Base-by-base conservation (phyloP, 1,140 invertebrate genomes). In the Stenopsyche tienmushanensis region DNA sequence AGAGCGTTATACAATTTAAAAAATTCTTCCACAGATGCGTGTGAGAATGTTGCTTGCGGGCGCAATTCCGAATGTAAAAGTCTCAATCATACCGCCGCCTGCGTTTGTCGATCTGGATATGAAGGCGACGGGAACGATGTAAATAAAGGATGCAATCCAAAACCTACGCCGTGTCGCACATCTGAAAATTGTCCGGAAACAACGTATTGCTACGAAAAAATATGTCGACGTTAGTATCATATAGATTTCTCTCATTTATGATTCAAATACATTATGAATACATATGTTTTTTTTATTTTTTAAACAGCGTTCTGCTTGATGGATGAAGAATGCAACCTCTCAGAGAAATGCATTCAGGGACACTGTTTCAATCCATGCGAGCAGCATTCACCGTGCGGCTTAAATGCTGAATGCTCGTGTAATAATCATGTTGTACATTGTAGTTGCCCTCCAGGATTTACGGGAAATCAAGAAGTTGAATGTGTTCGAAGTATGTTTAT, bases 301-400 rank as follows among this genome's bases (percentile, higher is more conserved):
- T 53, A 78, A 83, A 47, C 72, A 91, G 90, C 88, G 70, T 85
- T 89, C 3, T 96, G 94, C 75, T 82, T 89, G 70, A 83, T 86
- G 24, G 86, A 94, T 72, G 84, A 86, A 62, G 93, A 96, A 77
- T 96, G 94, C 75, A 84, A 82, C 53, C 75, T 86, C 7, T 83
- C 83, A 1, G 91, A 96, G 74, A 82, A 90, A 68, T 97, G 94
- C 73, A 77, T 90, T 15, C 86, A 88, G 72, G 90, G 90, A 0
- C 89, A 93, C 76, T 96, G 94, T 74, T 77, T 87, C 34, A 88
- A 94, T 81, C 89, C 91, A n/a, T 96, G 94, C 74, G 82, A 85
- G 60, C 76, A 88, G 70, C 83, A 85, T 69, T 85, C 85, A 64
- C 82, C 91, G 0, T 96, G 94, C 79, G 94, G 94, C n/a, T 83